Conservation (phyloP, 2,797 vertebrate species). For the Sebastes baramenuke region DNA sequence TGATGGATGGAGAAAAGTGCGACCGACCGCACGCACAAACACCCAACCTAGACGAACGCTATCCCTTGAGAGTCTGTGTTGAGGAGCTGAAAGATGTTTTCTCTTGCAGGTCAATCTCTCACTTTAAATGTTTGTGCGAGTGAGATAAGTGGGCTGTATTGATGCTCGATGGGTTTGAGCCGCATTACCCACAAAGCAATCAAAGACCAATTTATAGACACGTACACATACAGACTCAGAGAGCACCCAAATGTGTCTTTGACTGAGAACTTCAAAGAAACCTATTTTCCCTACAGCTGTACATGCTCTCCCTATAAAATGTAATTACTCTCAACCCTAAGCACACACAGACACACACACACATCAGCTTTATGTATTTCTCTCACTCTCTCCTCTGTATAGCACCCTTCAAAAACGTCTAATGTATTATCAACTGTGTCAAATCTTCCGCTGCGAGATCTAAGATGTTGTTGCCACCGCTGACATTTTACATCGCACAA, state of each 20-base stretch:
- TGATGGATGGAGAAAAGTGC: not conserved
- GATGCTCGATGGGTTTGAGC: not conserved
- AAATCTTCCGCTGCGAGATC: constrained; percentile 20
- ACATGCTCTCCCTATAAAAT: constrained; percentile 18
- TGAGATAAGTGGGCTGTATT: constrained; percentile 1
- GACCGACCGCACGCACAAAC: not conserved
- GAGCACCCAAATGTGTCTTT: constrained; percentile 9
- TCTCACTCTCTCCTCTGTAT: not conserved
- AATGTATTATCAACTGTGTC: constrained; percentile 5
- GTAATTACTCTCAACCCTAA: constrained; percentile 39
- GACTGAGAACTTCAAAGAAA: constrained; percentile 38
- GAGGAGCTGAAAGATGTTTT: not conserved
- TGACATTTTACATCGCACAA: constrained; percentile 15
- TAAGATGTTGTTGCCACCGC: constrained; percentile 22
- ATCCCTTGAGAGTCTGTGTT: not conserved
- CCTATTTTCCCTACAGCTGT: constrained; percentile 17
- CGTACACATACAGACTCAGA: not conserved
- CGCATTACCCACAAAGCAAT: constrained; percentile 25
- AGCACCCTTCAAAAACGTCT: constrained; percentile 12
- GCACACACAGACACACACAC: not conserved
- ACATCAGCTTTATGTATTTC: not conserved
- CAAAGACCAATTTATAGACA: constrained; percentile 30
- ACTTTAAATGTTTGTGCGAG: not conserved
- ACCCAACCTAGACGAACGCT: not conserved
- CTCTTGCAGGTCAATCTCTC: constrained; percentile 13